phyloP scores from a whole-genome alignment of 1,140 invertebrate genomes.

The Drosophila repletoides region DNA sequence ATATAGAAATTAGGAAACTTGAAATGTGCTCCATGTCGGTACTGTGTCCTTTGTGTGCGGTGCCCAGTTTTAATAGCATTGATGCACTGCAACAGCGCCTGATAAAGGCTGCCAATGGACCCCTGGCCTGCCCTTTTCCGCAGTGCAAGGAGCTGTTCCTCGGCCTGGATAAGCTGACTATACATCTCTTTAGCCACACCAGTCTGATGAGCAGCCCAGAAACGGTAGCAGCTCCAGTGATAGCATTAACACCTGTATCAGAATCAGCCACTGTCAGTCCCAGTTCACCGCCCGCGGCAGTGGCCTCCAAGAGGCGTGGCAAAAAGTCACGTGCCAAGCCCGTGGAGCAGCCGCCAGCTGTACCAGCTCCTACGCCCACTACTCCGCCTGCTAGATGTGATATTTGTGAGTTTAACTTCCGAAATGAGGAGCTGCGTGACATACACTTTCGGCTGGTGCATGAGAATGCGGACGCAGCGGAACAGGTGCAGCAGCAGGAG shows the following conservation, averaged over 20 bases:
- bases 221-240: neutral
- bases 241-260: neutral
- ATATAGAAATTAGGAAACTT: neutral
- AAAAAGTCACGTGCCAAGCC: slow-evolving; percentile 46
- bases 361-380: neutral
- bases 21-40: slow-evolving; percentile 86
- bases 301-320: slow-evolving; percentile 40
- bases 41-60: slow-evolving; percentile 89
- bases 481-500: slow-evolving; percentile 45
- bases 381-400: slow-evolving; percentile 84
- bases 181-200: slow-evolving; percentile 90
- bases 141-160: slow-evolving; percentile 88
- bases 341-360: slow-evolving; percentile 5
- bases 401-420: slow-evolving; percentile 88
- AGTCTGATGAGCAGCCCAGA: slow-evolving; percentile 50
- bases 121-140: slow-evolving; percentile 86
- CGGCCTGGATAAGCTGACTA: slow-evolving; percentile 92
- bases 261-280: neutral
- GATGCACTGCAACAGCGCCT: slow-evolving; percentile 88
- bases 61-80: slow-evolving; percentile 87
- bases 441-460: slow-evolving; percentile 90
- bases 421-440: slow-evolving; percentile 86
- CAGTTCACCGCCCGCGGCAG: neutral
- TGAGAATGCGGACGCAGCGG: slow-evolving; percentile 82
- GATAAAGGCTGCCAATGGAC: slow-evolving; percentile 89